Conservation (phyloP, 2,797 vertebrate species). For the Diplodus sargus region DNA sequence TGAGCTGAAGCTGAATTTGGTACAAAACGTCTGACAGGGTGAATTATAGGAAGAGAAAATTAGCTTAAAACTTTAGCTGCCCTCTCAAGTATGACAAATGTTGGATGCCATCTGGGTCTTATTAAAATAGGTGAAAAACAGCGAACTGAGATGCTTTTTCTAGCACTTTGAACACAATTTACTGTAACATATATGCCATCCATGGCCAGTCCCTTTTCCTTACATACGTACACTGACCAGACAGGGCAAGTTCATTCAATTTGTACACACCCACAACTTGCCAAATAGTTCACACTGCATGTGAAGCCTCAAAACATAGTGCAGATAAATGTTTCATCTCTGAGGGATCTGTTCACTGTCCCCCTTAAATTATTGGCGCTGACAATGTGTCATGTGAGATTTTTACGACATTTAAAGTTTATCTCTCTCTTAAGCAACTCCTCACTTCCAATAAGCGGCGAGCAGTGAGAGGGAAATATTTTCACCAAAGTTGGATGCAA, state of each 20-base stretch:
- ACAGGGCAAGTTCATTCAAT: constrained; percentile 17
- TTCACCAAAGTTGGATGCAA: constrained; percentile 25
- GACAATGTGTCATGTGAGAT: constrained; percentile 20
- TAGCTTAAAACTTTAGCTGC: constrained; percentile 7
- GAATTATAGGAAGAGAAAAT: constrained; percentile 38
- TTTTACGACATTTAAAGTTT: constrained; percentile 15
- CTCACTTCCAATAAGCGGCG: constrained; percentile 20
- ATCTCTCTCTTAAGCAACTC: constrained; percentile 19
- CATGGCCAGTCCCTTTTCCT: constrained; percentile 18
- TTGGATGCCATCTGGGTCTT: constrained; percentile 37
- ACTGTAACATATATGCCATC: constrained; percentile 38
- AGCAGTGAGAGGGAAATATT: constrained; percentile 18
- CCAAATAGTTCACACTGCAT: constrained; percentile 7
- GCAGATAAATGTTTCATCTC: constrained; percentile 28
- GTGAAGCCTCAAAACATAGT: constrained; percentile 11
- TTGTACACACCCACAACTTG: constrained; percentile 10
- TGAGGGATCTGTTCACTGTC: constrained; percentile 19
- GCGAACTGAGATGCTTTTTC: constrained; percentile 21
- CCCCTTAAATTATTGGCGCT: constrained; percentile 23
- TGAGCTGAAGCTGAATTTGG: background rate
- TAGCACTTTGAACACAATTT: constrained; percentile 34
- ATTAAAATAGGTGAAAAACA: constrained; percentile 21
- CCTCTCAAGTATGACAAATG: constrained; percentile 27
- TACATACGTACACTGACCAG: constrained; percentile 34
- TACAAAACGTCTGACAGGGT: constrained; percentile 6